A percentile compares a stretch with the other conserved stretches of the same genome.
These are phyloP conservation scores for Gavialis gangeticus DNA, from an alignment of 2,113 vertebrate genomes.

Conservation along the genomic window DNA sequence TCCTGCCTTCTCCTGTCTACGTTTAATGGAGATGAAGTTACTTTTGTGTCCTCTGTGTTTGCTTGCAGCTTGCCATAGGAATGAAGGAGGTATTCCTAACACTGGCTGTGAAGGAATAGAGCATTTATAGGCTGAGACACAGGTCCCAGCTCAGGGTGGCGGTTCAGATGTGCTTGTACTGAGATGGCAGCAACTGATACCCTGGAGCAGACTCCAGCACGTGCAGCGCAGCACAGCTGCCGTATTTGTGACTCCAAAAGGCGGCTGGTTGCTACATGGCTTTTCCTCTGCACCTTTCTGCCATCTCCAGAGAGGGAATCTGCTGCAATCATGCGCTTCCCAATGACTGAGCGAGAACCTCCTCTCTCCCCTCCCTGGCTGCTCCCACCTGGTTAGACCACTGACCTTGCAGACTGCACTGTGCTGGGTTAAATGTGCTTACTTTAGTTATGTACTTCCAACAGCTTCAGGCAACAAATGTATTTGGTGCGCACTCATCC, in stretches of 20 bases:
- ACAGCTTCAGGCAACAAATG: constrained; percentile 56
- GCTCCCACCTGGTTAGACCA: constrained; percentile 23
- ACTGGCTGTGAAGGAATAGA: background rate
- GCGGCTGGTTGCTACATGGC: constrained; percentile 67
- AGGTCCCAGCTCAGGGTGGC: background rate
- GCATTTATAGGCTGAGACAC: background rate
- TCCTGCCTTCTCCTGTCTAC: fast-evolving
- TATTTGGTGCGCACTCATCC: constrained; percentile 38
- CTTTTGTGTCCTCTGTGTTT: background rate
- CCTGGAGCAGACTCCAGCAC: background rate
- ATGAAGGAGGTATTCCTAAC: background rate
- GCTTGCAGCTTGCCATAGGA: fast-evolving
- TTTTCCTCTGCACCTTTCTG: constrained; percentile 55
- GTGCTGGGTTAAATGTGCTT: background rate
- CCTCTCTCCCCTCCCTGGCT: constrained; percentile 16
- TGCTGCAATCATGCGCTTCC: constrained; percentile 46
- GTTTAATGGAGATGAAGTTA: fast-evolving
- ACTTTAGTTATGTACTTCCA: background rate
- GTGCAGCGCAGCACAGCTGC: background rate
- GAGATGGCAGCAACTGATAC: background rate
- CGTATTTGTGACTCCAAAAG: constrained; percentile 8
- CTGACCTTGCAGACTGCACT: background rate
- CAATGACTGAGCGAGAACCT: background rate
- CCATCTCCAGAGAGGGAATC: constrained; percentile 48
- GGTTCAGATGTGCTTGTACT: background rate